Conservation (phyloP, 2,797 vertebrate species). For the Pagetopsis macropterus region DNA sequence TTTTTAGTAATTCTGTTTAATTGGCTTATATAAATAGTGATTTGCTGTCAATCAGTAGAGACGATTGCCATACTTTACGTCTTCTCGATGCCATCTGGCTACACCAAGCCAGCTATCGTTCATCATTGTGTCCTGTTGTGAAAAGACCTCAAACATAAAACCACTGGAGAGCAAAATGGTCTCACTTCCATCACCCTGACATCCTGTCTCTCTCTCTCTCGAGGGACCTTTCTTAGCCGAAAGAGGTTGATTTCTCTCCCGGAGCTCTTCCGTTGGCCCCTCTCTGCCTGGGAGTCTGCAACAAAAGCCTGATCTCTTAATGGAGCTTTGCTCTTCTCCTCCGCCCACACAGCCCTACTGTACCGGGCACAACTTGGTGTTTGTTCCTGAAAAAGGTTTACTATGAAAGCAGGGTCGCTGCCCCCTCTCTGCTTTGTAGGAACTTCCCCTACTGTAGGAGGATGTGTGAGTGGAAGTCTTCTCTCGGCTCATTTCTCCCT, state of each 20-base stretch:
- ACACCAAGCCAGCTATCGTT: slow-evolving; percentile 31
- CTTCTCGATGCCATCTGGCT: neutral
- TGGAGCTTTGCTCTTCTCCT: slow-evolving; percentile 59
- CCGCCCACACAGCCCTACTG: slow-evolving; percentile 41
- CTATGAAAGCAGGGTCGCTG: slow-evolving; percentile 63
- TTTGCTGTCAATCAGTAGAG: neutral
- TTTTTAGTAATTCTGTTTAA: neutral
- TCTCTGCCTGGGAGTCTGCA: slow-evolving; percentile 49
- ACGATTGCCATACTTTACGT: slow-evolving; percentile 24
- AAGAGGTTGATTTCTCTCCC: slow-evolving; percentile 35
- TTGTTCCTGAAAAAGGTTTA: slow-evolving; percentile 60
- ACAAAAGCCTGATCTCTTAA: slow-evolving; percentile 69
- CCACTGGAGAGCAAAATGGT: slow-evolving; percentile 39
- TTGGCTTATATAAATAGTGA: neutral
- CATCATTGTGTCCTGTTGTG: slow-evolving; percentile 43
- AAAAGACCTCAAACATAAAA: slow-evolving; percentile 52
- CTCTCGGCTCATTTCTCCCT: slow-evolving; percentile 62
- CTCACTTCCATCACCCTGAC: slow-evolving; percentile 54
- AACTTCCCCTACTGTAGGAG: slow-evolving; percentile 72
- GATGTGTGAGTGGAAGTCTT: slow-evolving; percentile 70
- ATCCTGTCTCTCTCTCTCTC: neutral
- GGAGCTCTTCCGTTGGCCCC: slow-evolving; percentile 20
- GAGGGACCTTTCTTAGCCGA: slow-evolving; percentile 4
- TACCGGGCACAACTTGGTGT: slow-evolving; percentile 44
- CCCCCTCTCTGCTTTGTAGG: slow-evolving; percentile 58